These are phyloP conservation scores for Dyspetes luteomarginatus DNA, from an alignment of 2,888 invertebrate genomes.

Conservation along the genomic window DNA sequence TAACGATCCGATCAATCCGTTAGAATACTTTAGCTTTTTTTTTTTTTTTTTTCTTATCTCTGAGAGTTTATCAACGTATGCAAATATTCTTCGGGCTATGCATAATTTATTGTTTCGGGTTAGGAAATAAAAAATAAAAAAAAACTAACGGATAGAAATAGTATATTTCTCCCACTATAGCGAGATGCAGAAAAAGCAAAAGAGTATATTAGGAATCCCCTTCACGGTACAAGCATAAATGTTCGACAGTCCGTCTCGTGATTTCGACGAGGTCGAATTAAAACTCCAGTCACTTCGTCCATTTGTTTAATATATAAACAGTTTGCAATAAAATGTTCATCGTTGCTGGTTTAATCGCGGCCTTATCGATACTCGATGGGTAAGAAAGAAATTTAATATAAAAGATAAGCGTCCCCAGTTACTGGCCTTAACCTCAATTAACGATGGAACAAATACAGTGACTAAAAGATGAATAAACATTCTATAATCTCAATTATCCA, in stretches of 20 bases:
- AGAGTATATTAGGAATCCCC: slow-evolving; percentile 38
- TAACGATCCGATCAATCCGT: no score
- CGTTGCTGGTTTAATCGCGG: slow-evolving; percentile 3
- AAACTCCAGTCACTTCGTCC: slow-evolving; percentile 18
- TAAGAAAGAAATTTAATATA: slow-evolving; percentile 1
- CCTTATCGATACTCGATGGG: slow-evolving; percentile 18
- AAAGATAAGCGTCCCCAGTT: background rate
- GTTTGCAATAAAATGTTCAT: slow-evolving; percentile 22
- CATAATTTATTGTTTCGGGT: no score
- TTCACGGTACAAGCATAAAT: slow-evolving; percentile 30
- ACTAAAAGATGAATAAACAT: background rate
- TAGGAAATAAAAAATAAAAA: background rate
- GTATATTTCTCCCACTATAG: slow-evolving; percentile 22
- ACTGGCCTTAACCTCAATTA: background rate
- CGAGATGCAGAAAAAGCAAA: background rate
- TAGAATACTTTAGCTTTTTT: background rate
- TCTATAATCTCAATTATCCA: background rate
- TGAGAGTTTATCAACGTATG: background rate
- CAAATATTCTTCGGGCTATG: background rate
- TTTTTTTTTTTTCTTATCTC: background rate
- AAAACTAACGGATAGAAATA: background rate
- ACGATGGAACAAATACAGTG: background rate
- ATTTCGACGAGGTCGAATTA: slow-evolving; percentile 32
- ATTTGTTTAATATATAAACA: background rate
- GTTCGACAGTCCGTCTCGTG: slow-evolving; percentile 43